Conservation (phyloP, 64 coral and sea anemone species). For the Acropora tenuis region DNA sequence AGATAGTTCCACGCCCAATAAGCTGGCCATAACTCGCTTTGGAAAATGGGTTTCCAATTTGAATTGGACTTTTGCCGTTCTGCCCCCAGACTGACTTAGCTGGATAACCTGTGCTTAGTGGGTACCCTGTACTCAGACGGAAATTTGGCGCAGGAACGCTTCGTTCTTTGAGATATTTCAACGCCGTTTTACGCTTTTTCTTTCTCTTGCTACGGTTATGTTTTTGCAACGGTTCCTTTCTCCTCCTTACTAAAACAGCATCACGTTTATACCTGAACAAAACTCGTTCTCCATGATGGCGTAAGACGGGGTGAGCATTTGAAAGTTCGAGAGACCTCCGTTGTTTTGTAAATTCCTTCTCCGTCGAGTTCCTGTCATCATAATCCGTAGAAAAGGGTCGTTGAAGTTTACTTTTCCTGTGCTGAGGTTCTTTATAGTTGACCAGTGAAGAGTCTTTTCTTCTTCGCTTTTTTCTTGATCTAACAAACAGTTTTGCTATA, state of each 20-base stretch:
- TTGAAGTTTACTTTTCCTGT: not conserved
- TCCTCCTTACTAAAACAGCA: not conserved
- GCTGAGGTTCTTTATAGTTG: not conserved
- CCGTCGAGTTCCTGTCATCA: not conserved
- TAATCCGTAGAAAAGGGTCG: not conserved
- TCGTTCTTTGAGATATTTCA: not conserved
- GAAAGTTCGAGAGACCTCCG: not conserved
- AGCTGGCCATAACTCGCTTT: not conserved
- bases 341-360: not conserved
- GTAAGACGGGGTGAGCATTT: not conserved
- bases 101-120: not conserved
- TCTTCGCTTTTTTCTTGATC: not conserved
- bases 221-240: not conserved
- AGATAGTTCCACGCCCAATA: not conserved
- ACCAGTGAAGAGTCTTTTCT: not conserved
- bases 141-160: not conserved
- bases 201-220: not conserved
- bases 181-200: not conserved
- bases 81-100: not conserved
- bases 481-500: not conserved
- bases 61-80: not conserved
- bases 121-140: not conserved
- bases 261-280: slow-evolving; percentile 30
- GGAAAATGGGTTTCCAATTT: not conserved
- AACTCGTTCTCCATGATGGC: not conserved